These are phyloP conservation scores for Rosalia funebris DNA, from an alignment of 2,888 invertebrate species.

Conservation along the genomic window DNA sequence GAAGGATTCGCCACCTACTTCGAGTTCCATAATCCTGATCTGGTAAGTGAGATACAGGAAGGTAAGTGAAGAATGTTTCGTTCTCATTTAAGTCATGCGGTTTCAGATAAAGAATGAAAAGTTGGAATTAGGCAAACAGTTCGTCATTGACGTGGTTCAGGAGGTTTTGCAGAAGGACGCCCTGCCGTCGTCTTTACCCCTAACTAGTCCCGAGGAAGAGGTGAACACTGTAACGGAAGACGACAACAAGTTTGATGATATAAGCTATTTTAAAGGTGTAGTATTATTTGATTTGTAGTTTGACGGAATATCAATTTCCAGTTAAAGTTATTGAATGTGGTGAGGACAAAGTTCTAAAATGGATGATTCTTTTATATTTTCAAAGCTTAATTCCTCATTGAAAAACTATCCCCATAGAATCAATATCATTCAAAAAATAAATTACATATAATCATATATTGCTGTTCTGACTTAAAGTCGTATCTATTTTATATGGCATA, in stretches of 20 bases:
- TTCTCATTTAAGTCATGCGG: not conserved
- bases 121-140: slow-evolving; percentile 72
- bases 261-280: slow-evolving; percentile 74
- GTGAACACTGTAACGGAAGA: slow-evolving; percentile 67
- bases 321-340: no score
- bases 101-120: slow-evolving; percentile 14
- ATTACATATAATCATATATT: no score
- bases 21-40: slow-evolving; percentile 73
- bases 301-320: no score
- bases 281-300: no score
- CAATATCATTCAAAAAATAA: no score
- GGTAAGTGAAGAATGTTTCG: not conserved
- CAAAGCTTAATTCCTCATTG: no score
- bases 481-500: no score
- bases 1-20: slow-evolving; percentile 81
- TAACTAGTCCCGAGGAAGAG: slow-evolving; percentile 63
- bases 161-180: slow-evolving; percentile 52
- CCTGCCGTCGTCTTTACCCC: slow-evolving; percentile 63
- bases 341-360: no score
- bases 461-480: no score
- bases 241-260: slow-evolving; percentile 68
- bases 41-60: slow-evolving; percentile 58
- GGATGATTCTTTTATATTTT: no score
- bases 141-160: slow-evolving; percentile 74
- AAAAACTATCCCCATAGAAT: no score